A percentile compares a stretch with the other conserved stretches of the same genome.
phyloP scores from a whole-genome alignment of 1,140 invertebrate genomes.

The Rhopalosiphum padi region DNA sequence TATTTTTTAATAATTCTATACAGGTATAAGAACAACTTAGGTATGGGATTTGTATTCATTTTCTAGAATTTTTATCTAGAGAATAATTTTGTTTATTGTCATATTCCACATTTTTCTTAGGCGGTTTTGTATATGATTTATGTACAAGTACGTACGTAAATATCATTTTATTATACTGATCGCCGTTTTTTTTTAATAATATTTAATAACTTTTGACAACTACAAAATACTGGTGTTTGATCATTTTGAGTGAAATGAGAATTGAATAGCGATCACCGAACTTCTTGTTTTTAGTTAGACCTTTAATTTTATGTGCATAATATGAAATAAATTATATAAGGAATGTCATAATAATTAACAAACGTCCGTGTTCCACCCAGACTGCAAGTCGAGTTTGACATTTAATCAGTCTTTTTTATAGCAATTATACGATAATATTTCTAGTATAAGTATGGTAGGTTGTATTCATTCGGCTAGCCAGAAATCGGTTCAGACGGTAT shows the following conservation, averaged over 20 bases:
- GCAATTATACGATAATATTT: conserved; percentile 3
- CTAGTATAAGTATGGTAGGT: neutral
- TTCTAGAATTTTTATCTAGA: too few relatives aligned
- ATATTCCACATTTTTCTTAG: too few relatives aligned
- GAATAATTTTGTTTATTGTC: too few relatives aligned
- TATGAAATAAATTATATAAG: neutral
- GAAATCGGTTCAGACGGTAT: neutral
- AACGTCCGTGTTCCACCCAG: neutral
- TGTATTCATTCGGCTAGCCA: neutral
- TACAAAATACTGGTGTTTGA: neutral
- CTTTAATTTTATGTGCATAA: neutral
- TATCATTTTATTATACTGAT: too few relatives aligned
- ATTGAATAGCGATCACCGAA: neutral
- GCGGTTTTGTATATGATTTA: too few relatives aligned
- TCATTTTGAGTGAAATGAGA: neutral
- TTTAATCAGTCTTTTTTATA: neutral
- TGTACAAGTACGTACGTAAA: too few relatives aligned
- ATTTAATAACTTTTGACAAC: too few relatives aligned
- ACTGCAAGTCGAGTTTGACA: neutral
- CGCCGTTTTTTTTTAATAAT: too few relatives aligned
- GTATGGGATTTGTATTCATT: too few relatives aligned
- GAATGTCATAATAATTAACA: neutral
- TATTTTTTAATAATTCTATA: too few relatives aligned
- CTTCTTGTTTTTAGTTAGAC: neutral
- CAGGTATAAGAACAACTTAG: too few relatives aligned